phyloP scores from a whole-genome alignment of 2,113 vertebrate genomes.

The Corvus moneduloides region DNA sequence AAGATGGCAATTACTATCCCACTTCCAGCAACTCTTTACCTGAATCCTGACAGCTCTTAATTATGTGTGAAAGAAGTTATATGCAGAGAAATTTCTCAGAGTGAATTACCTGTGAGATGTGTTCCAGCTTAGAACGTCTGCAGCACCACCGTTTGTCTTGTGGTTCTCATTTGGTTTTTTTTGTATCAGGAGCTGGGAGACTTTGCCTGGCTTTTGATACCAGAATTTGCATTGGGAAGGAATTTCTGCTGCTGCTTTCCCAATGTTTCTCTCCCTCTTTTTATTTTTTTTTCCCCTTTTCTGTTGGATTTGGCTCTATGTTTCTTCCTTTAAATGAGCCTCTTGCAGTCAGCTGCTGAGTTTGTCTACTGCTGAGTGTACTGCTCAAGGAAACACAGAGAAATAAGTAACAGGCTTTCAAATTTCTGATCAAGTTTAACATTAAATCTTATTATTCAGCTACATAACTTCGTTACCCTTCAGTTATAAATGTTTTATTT shows the following conservation, averaged over 20 bases:
- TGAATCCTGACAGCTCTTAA: constrained; percentile 42
- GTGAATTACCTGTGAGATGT: background rate
- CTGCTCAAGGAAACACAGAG: background rate
- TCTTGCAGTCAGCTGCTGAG: background rate
- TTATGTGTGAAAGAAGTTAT: constrained; percentile 25
- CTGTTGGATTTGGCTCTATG: background rate
- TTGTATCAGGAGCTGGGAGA: background rate
- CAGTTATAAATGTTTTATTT: background rate
- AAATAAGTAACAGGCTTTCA: background rate
- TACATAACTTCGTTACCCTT: background rate
- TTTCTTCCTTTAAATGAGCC: background rate
- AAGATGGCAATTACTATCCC: constrained; percentile 17
- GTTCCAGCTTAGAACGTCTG: background rate
- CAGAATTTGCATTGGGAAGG: background rate
- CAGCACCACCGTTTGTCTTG: background rate
- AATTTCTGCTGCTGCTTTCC: background rate
- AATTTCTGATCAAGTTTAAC: background rate
- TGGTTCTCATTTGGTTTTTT: background rate
- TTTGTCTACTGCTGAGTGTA: background rate
- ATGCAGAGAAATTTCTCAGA: background rate
- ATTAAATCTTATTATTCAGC: background rate
- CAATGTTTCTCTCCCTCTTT: accelerated
- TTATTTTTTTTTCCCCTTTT: no score
- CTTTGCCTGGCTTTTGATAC: background rate
- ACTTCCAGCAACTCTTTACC: constrained; percentile 27